Conservation (phyloP, 2,113 vertebrate genomes). For the Daboia siamensis region DNA sequence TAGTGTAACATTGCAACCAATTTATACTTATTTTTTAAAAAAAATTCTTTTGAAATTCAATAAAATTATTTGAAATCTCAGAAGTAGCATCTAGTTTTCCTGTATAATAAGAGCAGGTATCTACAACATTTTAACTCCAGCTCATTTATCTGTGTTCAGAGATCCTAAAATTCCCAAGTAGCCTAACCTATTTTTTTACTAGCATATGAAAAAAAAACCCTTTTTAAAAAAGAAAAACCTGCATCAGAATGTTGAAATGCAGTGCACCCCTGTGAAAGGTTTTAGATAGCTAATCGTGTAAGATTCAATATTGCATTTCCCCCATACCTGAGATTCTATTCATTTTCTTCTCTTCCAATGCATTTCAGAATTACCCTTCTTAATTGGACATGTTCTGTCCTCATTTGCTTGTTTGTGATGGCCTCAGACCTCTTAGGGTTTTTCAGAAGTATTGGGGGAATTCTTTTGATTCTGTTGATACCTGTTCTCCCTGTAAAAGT, state of each 20-base stretch:
- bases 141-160: background rate
- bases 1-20: background rate
- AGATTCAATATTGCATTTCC: background rate
- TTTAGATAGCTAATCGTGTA: background rate
- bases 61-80: background rate
- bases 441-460: background rate
- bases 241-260: background rate
- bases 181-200: background rate
- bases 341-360: background rate
- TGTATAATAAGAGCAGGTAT: background rate
- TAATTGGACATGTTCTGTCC: background rate
- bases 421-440: background rate
- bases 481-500: background rate
- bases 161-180: background rate
- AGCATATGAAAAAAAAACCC: background rate
- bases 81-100: background rate
- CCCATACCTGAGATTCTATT: background rate
- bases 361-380: background rate
- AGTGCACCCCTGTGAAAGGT: background rate
- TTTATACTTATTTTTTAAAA: constrained; percentile 15
- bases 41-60: background rate
- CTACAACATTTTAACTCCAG: background rate
- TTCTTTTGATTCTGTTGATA: background rate
- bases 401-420: background rate
- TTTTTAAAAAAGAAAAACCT: background rate